Conservation (phyloP, 2,113 vertebrate genomes). For the Cynopterus brachyotis region DNA sequence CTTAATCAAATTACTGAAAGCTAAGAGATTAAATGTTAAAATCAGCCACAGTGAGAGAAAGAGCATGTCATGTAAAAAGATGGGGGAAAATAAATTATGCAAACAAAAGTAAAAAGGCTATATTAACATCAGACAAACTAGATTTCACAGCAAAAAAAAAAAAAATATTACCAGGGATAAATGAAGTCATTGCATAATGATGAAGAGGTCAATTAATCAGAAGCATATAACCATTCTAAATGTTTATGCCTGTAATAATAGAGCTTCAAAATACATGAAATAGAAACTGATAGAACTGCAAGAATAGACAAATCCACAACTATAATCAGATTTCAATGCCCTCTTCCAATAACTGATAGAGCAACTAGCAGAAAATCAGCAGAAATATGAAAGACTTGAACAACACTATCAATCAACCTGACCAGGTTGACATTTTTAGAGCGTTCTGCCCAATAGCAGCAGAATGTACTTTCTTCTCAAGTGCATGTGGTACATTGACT, state of each 20-base stretch:
- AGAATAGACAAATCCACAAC: not conserved
- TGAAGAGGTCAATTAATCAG: not conserved
- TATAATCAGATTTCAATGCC: not conserved
- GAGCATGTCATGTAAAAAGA: not conserved
- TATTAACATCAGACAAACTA: not conserved
- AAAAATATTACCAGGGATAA: not conserved
- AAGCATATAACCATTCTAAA: not conserved
- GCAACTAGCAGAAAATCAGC: not conserved
- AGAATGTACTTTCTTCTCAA: not conserved
- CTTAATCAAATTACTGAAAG: conserved; percentile 23
- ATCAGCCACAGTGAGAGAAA: fast-evolving
- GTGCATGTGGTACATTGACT: not conserved
- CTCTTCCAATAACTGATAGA: conserved; percentile 4
- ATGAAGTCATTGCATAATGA: conserved; percentile 36
- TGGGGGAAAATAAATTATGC: not conserved
- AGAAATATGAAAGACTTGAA: not conserved
- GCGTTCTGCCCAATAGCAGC: not conserved
- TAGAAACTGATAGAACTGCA: not conserved
- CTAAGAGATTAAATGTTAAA: conserved; percentile 6
- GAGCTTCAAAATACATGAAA: not conserved
- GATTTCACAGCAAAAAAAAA: not conserved
- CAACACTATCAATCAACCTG: not conserved
- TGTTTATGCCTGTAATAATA: not conserved
- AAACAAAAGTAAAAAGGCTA: not conserved
- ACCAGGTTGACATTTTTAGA: not conserved